Evolutionary conservation across 2,888 invertebrate genomes (phyloP), one percentile per base, ranked within the genome.

Genomic region (Dendrolimus houi): DNA sequence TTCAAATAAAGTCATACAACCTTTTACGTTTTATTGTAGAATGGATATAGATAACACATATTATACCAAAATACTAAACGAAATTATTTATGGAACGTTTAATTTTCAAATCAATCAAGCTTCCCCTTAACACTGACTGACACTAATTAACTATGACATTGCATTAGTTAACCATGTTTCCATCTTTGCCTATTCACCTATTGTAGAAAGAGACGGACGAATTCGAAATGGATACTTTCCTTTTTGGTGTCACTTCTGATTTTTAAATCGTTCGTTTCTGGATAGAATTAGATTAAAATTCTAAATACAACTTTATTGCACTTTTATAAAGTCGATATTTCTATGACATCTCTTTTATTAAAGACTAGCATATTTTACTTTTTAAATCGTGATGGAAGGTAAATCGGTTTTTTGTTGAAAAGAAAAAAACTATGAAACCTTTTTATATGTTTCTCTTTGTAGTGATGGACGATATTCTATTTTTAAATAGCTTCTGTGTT

Each of bases 91-190:
- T 0, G 3, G 29, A 29, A 29, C 29, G 29, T 29, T 29, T 29
- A 29, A 29, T 29, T 29, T 29, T 29, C 29, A 29, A 29, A 29
- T 29, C 29, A 29, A 29, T 29, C 29, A 29, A 29, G 12, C 78
- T 69, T 74, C 69, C 52, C 78, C 83, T 85, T 85, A 83, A 85
- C 62, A 58, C 64, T 65, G 72, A 71, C 72, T 76, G 75, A 84
- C 77, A 71, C 75, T 85, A 85, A 86, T 87, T 85, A 83, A 78
- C 72, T 81, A 77, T 81, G 84, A 84, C 84, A 79, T 70, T 72
- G 73, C 81, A 85, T 84, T 80, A 83, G 76, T 85, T 80, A 79
- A 73, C 66, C 65, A 61, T 70, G 65, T 65, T 58, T 59, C 71
- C 62, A 58, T 83, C 81, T 71, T 71, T 70, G 62, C 76, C 73